Base-by-base conservation (phyloP, 2,113 vertebrate genomes). In the Ursus arctos region DNA sequence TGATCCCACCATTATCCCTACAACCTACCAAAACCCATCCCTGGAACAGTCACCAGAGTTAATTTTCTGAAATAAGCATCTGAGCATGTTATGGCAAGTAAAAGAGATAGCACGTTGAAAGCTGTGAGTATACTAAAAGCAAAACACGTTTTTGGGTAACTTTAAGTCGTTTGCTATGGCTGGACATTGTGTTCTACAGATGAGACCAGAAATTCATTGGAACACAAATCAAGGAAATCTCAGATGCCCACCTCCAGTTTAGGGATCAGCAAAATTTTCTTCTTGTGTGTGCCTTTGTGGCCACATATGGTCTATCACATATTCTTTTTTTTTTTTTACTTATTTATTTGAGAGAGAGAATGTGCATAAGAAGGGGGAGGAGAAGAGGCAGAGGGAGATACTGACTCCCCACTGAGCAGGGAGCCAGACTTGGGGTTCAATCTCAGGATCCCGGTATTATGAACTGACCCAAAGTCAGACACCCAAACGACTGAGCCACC, bases 61-160 rank as follows among this genome's bases (percentile, higher is more conserved):
- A 71, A 51, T 91, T 87, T 80, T 51, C 26, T 63, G 87, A 95
- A 87, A 69, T 36, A 83, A 83, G 9, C 49, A 88, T 80, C 69
- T 40, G 36, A 49, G 79, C 15, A 63, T 57, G 69, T 47, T 11
- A 28, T 49, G 11, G 16, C 36, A 71, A 13, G 4, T 15, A 74
- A 67, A 83, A 96, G 49, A 67, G 86, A 51, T 7, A 22, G 13
- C 36, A 26, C 47, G 4, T 36, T 82, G 49, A 80, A 85, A 80
- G 15, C 14, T 77, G 7, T 90, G 6, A 16, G 15, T 15, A 4
- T 82, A 22, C 13, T 95, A 81, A 82, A 82, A 40, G 72, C 65
- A 49, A 90, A 33, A 67, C 57, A 7, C 19, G 2, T n/a, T 81
- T 80, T 47, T 4, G 40, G 22, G 8, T 57, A 67, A 82, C 26